phyloP scores from a whole-genome alignment of 2,113 vertebrate genomes.

The Esox niger region DNA sequence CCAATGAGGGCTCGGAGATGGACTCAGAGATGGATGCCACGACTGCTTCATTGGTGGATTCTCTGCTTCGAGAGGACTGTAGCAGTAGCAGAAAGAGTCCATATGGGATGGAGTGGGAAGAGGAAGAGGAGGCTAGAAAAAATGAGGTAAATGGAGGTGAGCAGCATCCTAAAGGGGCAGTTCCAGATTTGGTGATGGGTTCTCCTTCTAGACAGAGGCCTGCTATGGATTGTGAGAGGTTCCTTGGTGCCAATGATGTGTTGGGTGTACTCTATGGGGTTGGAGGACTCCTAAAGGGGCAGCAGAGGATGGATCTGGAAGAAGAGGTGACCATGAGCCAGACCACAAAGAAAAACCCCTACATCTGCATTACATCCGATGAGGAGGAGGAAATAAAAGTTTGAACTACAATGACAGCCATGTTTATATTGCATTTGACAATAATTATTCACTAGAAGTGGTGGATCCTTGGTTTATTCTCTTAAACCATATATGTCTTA shows the following conservation, averaged over 20 bases:
- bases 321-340: constrained; percentile 24
- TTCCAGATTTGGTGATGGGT: constrained; percentile 50
- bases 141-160: constrained; percentile 33
- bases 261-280: constrained; percentile 68
- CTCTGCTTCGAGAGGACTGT: constrained; percentile 66
- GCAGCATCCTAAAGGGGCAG: constrained; percentile 42
- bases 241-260: constrained; percentile 68
- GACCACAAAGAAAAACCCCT: constrained; percentile 66
- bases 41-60: constrained; percentile 68
- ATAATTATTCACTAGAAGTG: not conserved
- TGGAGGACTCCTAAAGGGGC: constrained; percentile 50
- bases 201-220: constrained; percentile 27
- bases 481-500: not conserved
- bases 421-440: not conserved
- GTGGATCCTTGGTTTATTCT: not conserved
- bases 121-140: constrained; percentile 25
- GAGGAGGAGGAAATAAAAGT: constrained; percentile 90
- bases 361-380: constrained; percentile 58
- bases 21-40: constrained; percentile 64
- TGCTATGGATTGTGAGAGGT: constrained; percentile 61
- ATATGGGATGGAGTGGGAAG: constrained; percentile 50
- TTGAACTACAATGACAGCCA: constrained; percentile 57
- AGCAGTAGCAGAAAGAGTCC: constrained; percentile 56
- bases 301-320: constrained; percentile 53
- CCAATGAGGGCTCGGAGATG: constrained; percentile 58